Evolutionary conservation across 2,797 vertebrate genomes (phyloP), one percentile per base, ranked within the genome.

Genomic region (Sebastes minor): DNA sequence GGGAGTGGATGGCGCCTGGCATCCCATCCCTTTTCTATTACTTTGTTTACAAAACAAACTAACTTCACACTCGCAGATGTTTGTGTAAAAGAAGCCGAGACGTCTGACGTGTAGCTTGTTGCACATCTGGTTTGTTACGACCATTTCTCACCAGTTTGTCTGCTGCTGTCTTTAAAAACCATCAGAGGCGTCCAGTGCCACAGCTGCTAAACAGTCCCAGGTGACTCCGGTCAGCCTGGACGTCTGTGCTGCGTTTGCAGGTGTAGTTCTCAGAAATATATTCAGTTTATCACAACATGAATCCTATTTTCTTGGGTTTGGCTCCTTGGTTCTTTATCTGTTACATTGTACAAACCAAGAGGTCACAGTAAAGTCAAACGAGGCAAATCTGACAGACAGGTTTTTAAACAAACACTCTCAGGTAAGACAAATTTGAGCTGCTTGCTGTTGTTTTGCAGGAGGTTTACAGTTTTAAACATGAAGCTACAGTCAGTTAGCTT

Each of bases 51-150:
- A n/a, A 66, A 81, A 76, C 30, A 75, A 80, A 68, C 6, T 27
- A 11, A 25, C 52, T 33, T 79, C 63, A 16, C 52, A 28, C 63
- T 72, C 2, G 13, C 81, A 90, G 84, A 84, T 85, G 82, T 80
- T 74, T 30, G n/a, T 33, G 74, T 64, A 57, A 80, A 85, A 77
- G 46, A 8, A 65, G 33, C 12, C 3, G 22, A 70, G 59, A 33
- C 3, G 4, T 76, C 52, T 68, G 8, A 27, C 35, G 1, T 27
- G 56, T 6, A 68, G 82, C 46, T 49, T 49, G 68, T 27, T 32
- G n/a, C 80, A 85, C 87, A 89, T 89, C 78, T 90, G 84, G 71
- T 85, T 71, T 53, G 71, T 82, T 61, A 74, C 5, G 1, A 56
- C 42, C 30, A 20, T 57, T 64, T 78, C 77, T 64, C 76, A 72